Conservation (phyloP, 2,113 vertebrate species). For the Lepus europaeus region DNA sequence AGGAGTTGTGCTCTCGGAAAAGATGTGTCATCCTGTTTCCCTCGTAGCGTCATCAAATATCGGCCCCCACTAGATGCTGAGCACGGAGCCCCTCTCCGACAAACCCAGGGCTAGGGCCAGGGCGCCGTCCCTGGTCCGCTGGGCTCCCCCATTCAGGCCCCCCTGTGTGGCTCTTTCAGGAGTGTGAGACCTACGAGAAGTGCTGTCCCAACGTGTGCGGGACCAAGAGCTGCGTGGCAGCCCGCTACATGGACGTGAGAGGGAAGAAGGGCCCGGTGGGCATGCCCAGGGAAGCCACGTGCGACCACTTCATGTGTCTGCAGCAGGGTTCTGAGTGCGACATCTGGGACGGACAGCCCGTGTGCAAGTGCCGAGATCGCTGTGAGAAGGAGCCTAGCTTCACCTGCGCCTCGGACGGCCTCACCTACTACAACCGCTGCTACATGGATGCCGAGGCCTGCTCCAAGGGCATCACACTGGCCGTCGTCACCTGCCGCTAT, state of each 20-base stretch:
- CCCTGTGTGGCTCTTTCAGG: slow-evolving; percentile 85
- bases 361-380: slow-evolving; percentile 96
- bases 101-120: rapidly evolving
- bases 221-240: slow-evolving; percentile 95
- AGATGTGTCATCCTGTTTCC: too few species aligned
- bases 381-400: slow-evolving; percentile 98
- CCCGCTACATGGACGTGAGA: slow-evolving; percentile 93
- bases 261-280: slow-evolving; percentile 92
- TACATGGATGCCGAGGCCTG: slow-evolving; percentile 99
- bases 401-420: slow-evolving; percentile 97
- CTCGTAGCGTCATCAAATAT: rapidly evolving
- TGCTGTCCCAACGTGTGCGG: slow-evolving; percentile 99
- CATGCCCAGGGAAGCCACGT: slow-evolving; percentile 94
- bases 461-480: slow-evolving; percentile 94
- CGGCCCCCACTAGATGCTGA: rapidly evolving
- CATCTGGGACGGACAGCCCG: slow-evolving; percentile 96
- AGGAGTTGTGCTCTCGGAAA: too few species aligned
- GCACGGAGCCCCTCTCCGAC: rapidly evolving
- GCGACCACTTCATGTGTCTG: slow-evolving; percentile 94
- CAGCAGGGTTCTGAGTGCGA: slow-evolving; percentile 98
- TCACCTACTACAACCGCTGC: slow-evolving; percentile 99
- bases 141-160: not conserved
- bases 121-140: rapidly evolving
- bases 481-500: slow-evolving; percentile 94
- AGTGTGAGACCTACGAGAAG: slow-evolving; percentile 96